Evolutionary conservation across 2,113 vertebrate genomes (phyloP).

Genomic region (Oncorhynchus keta): DNA sequence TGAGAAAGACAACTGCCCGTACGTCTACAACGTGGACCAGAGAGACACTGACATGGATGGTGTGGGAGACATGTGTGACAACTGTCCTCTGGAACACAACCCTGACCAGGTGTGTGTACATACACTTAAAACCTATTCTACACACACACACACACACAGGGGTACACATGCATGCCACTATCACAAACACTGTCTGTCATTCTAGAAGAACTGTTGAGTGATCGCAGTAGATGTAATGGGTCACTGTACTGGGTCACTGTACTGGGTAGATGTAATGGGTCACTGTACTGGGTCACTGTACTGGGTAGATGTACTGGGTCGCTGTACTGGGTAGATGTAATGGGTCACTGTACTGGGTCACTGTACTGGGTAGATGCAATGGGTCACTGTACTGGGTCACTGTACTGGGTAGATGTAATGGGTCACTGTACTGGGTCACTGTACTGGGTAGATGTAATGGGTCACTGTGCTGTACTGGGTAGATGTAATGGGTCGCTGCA

Average conservation of each 20-base stretch:
- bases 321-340: too few relatives aligned
- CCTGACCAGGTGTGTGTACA: constrained; percentile 89
- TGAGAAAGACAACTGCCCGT: constrained; percentile 94
- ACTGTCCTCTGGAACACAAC: constrained; percentile 97
- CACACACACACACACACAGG: neutral
- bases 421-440: constrained; percentile 15
- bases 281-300: too few relatives aligned
- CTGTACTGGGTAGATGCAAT: too few relatives aligned
- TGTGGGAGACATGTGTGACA: constrained; percentile 98
- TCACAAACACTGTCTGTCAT: constrained; percentile 45
- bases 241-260: too few relatives aligned
- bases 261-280: too few relatives aligned
- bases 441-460: too few relatives aligned
- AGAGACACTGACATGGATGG: constrained; percentile 94
- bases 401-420: too few relatives aligned
- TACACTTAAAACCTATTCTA: neutral
- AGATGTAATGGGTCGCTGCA: too few relatives aligned
- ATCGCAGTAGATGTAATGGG: neutral
- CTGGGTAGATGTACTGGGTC: too few relatives aligned
- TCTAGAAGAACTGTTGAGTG: constrained; percentile 13
- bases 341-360: too few relatives aligned
- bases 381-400: too few relatives aligned
- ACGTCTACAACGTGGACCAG: constrained; percentile 97
- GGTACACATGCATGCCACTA: neutral
- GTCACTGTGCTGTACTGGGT: neutral